A percentile compares a stretch with the other conserved stretches of the same genome.
Conservation (phyloP, 1,140 invertebrate genomes). For the Bombus terrestris region DNA sequence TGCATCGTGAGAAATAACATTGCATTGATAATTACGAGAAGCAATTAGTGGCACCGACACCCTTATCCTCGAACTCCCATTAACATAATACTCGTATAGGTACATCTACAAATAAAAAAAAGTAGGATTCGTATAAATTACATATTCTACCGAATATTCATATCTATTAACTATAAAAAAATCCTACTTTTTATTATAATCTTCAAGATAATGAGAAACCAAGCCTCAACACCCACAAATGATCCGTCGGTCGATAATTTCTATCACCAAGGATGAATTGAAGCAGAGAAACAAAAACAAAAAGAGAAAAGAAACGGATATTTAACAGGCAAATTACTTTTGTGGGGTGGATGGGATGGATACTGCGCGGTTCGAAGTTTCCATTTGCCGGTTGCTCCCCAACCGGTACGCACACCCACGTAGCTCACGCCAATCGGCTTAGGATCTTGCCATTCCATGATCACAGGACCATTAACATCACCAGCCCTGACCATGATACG, state of each 20-base stretch:
- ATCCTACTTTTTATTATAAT: neutral
- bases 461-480: constrained; percentile 76
- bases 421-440: constrained; percentile 84
- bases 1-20: neutral
- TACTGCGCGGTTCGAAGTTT: constrained; percentile 72
- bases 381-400: constrained; percentile 86
- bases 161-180: neutral
- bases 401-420: constrained; percentile 85
- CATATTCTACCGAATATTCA: neutral
- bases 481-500: constrained; percentile 80
- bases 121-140: neutral
- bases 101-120: neutral
- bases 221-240: neutral
- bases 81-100: too few species aligned
- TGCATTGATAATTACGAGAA: neutral
- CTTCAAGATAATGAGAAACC: neutral
- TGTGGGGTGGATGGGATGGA: constrained; percentile 35
- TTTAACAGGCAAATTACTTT: constrained; percentile 48
- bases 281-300: neutral
- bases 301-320: neutral
- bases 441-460: constrained; percentile 85
- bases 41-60: too few species aligned
- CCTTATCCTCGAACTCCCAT: neutral
- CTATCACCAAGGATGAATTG: neutral
- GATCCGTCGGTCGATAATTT: neutral